Evolutionary conservation across 2,797 vertebrate species (phyloP).

Genomic region (Spheniscus humboldti): DNA sequence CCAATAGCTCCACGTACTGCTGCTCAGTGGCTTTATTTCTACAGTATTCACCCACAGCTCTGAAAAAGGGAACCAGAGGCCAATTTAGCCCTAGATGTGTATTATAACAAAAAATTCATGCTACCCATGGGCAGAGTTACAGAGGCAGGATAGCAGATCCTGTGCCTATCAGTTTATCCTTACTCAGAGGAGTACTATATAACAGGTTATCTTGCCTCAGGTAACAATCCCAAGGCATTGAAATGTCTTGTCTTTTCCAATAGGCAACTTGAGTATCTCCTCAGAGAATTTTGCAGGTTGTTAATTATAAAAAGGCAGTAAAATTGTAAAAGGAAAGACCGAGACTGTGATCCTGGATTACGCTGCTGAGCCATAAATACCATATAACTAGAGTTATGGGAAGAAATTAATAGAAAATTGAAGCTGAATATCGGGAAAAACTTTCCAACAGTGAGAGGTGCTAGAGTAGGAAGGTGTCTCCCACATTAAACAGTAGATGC

Average conservation of each 20-base stretch:
- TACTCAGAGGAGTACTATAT: not conserved
- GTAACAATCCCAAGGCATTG: not conserved
- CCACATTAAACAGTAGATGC: not conserved
- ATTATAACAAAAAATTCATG: not conserved
- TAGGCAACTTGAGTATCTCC: not conserved
- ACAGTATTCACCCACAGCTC: not conserved
- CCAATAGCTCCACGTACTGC: not conserved
- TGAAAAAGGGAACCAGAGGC: not conserved
- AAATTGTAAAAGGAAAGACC: not conserved
- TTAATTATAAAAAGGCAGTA: not conserved
- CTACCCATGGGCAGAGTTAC: not conserved
- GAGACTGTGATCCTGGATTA: not conserved
- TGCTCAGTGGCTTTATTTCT: not conserved
- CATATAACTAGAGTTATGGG: not conserved
- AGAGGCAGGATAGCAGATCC: not conserved
- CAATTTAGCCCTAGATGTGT: not conserved
- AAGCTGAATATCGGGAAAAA: not conserved
- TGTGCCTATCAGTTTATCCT: not conserved
- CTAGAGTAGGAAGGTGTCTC: not conserved
- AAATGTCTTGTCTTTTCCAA: not conserved
- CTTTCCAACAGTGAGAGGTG: not conserved
- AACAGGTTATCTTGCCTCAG: not conserved
- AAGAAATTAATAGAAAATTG: constrained; percentile 3
- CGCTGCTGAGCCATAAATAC: not conserved
- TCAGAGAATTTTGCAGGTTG: not conserved